Conservation (phyloP, 2,888 invertebrate genomes). For the Conchocele bisecta region DNA sequence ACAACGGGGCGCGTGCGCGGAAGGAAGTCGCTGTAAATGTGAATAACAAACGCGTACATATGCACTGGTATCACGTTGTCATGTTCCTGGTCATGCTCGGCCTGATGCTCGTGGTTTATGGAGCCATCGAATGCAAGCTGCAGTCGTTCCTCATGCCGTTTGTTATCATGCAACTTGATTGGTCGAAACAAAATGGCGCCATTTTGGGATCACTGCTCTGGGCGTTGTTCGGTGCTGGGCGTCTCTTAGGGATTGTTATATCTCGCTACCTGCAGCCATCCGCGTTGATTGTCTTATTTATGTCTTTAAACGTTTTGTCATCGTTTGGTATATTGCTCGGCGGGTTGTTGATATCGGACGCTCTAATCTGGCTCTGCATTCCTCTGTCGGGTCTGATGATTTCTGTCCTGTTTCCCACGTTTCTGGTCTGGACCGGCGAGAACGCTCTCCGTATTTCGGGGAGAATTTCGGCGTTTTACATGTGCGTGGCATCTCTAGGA, state of each 20-base stretch:
- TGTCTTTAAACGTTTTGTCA: background rate
- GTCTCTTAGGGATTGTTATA: slow-evolving; percentile 80
- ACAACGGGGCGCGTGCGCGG: background rate
- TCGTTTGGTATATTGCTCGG: slow-evolving; percentile 15
- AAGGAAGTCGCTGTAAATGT: no score
- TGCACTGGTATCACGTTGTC: no score
- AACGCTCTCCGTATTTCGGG: slow-evolving; percentile 25
- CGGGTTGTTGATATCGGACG: background rate
- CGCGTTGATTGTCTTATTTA: slow-evolving; percentile 69
- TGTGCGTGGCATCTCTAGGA: slow-evolving; percentile 16
- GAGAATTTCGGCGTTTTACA: slow-evolving; percentile 27
- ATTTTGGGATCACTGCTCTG: slow-evolving; percentile 80
- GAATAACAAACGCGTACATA: no score
- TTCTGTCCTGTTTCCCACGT: slow-evolving; percentile 29
- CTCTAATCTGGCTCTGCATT: slow-evolving; percentile 24
- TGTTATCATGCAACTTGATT: slow-evolving; percentile 74
- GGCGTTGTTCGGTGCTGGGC: slow-evolving; percentile 80
- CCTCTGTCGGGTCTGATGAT: slow-evolving; percentile 24
- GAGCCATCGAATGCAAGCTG: slow-evolving; percentile 81
- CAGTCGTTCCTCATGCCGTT: slow-evolving; percentile 81
- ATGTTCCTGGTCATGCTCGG: slow-evolving; percentile 76
- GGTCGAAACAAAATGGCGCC: slow-evolving; percentile 74
- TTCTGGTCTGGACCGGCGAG: slow-evolving; percentile 36
- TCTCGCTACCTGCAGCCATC: slow-evolving; percentile 75
- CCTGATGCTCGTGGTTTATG: slow-evolving; percentile 79